A percentile compares a stretch with the other conserved stretches of the same genome.
These are phyloP conservation scores for Stomatorhinus walkeri DNA, from an alignment of 2,797 vertebrate species.

Conservation along the genomic window DNA sequence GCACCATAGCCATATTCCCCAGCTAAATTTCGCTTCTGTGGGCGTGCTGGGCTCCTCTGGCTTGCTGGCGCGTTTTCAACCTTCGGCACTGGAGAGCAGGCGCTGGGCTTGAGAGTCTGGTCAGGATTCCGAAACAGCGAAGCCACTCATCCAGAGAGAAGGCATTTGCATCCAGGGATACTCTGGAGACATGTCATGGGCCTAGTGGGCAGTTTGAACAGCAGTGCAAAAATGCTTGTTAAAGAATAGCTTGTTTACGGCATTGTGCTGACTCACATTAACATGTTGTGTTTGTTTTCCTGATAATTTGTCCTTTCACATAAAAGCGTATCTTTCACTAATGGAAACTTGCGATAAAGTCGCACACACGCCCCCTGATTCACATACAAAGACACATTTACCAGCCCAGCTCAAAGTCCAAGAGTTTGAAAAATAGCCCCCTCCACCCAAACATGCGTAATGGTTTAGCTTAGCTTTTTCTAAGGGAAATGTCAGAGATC, in stretches of 20 bases:
- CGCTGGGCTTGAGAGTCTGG: background rate
- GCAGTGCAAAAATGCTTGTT: background rate
- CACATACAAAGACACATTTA: background rate
- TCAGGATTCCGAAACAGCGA: background rate
- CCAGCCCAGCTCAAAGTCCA: background rate
- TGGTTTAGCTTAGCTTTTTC: background rate
- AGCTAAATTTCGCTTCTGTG: background rate
- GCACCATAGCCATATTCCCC: no score
- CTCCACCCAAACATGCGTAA: background rate
- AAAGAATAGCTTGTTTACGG: background rate
- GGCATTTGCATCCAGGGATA: background rate
- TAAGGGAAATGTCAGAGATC: background rate
- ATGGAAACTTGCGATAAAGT: background rate
- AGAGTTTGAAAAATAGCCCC: background rate
- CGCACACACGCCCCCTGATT: background rate
- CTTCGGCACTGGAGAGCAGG: background rate
- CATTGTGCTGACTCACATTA: background rate
- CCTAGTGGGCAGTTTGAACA: background rate
- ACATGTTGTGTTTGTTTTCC: background rate
- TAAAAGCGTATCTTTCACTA: background rate
- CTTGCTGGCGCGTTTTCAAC: background rate
- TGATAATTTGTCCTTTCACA: background rate
- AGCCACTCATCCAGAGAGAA: background rate
- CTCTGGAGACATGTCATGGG: background rate
- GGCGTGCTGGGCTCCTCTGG: background rate